Evolutionary conservation across 2,888 invertebrate species (phyloP).

Genomic region (Eupithecia centaureata): DNA sequence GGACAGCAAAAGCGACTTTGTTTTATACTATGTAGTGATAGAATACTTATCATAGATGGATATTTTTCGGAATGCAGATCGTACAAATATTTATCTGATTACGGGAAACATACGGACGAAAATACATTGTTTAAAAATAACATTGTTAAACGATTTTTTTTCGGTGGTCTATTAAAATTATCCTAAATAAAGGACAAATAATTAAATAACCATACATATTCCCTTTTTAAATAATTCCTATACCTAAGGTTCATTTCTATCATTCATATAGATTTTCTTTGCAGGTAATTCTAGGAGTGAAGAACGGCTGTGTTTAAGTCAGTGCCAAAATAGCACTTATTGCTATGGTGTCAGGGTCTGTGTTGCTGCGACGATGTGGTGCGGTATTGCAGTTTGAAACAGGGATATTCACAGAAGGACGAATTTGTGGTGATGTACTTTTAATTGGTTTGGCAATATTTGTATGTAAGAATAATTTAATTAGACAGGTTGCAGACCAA

Average conservation of each 20-base stretch:
- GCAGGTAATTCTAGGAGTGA: slow-evolving; percentile 30
- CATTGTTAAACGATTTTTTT: neutral
- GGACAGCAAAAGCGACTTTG: too few species aligned
- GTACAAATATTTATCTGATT: too few species aligned
- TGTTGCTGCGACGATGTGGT: slow-evolving; percentile 52
- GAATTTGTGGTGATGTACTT: slow-evolving; percentile 40
- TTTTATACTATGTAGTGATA: too few species aligned
- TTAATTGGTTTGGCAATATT: slow-evolving; percentile 10
- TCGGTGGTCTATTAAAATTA: neutral
- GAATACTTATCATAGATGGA: too few species aligned
- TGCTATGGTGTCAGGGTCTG: slow-evolving; percentile 53
- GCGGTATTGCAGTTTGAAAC: slow-evolving; percentile 54
- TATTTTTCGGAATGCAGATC: too few species aligned
- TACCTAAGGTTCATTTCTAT: neutral
- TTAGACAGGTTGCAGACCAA: neutral
- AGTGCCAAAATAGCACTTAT: slow-evolving; percentile 61
- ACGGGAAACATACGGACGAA: too few species aligned
- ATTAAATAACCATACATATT: too few species aligned
- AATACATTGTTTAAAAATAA: too few species aligned
- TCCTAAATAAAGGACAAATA: too few species aligned
- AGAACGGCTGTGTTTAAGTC: slow-evolving; percentile 41
- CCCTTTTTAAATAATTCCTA: neutral
- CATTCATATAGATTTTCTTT: slow-evolving; percentile 5
- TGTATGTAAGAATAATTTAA: neutral
- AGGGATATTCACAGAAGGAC: slow-evolving; percentile 50